These are phyloP conservation scores for Malthinus flaveolus DNA, from an alignment of 2,888 invertebrate species.

Conservation along the genomic window DNA sequence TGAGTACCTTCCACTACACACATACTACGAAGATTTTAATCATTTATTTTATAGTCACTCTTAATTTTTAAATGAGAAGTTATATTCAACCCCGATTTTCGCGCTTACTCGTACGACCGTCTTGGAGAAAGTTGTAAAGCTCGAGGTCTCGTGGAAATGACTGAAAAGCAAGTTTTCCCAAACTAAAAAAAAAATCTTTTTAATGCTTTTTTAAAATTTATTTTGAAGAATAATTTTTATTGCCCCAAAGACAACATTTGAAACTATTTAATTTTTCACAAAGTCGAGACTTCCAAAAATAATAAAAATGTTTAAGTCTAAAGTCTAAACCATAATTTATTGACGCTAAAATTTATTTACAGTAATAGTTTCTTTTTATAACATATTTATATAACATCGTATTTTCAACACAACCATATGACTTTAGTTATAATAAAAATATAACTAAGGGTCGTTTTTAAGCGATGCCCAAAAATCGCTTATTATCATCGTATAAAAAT, in stretches of 20 bases:
- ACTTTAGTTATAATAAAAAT: conserved; percentile 34
- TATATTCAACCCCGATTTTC: not conserved
- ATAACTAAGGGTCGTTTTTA: conserved; percentile 33
- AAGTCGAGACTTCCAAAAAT: conserved; percentile 10
- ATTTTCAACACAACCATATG: conserved; percentile 48
- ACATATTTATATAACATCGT: conserved; percentile 48
- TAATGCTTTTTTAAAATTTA: too few species aligned
- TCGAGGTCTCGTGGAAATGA: too few species aligned
- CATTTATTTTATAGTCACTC: not conserved
- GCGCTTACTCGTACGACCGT: not conserved
- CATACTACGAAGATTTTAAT: not conserved
- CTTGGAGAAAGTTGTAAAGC: too few species aligned
- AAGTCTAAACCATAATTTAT: conserved; percentile 48
- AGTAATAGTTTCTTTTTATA: conserved; percentile 42
- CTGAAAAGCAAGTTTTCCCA: too few species aligned
- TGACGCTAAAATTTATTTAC: conserved; percentile 50
- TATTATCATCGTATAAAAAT: conserved; percentile 48
- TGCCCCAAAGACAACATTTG: too few species aligned
- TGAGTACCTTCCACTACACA: conserved; percentile 18
- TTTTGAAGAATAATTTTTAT: too few species aligned
- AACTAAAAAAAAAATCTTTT: too few species aligned
- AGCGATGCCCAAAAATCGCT: conserved; percentile 29
- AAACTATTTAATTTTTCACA: too few species aligned
- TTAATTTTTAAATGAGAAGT: not conserved
- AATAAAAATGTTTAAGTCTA: conserved; percentile 18